Conservation (phyloP, 2,797 vertebrate genomes). For the Erethizon dorsatum region DNA sequence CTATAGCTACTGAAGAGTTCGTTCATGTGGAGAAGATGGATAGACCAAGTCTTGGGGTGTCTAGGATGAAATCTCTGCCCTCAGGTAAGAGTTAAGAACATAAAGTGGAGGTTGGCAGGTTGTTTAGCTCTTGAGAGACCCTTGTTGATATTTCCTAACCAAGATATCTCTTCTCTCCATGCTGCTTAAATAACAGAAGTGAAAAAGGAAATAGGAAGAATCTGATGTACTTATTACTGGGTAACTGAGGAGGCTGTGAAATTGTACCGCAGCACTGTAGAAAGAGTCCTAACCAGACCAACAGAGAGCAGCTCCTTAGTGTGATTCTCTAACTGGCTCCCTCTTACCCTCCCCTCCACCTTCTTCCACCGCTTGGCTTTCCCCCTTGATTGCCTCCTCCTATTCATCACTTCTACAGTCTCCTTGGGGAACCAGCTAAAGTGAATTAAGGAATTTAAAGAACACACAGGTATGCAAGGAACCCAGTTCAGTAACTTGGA, state of each 20-base stretch:
- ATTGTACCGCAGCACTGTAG: no score
- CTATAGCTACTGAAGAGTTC: not conserved
- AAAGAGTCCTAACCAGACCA: not conserved
- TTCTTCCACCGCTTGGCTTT: not conserved
- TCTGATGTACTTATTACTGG: not conserved
- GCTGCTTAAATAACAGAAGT: not conserved
- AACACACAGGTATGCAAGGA: not conserved
- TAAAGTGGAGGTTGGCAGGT: not conserved
- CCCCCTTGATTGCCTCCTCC: not conserved
- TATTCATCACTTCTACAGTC: not conserved
- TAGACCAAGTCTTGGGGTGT: not conserved
- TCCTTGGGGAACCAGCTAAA: not conserved
- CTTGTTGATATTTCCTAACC: not conserved
- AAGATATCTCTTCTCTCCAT: not conserved
- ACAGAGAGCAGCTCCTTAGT: not conserved
- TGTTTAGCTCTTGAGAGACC: not conserved
- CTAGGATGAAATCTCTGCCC: not conserved
- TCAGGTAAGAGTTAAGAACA: not conserved
- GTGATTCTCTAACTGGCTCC: not conserved
- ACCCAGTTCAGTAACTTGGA: not conserved
- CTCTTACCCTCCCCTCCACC: fast-evolving
- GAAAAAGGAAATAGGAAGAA: not conserved
- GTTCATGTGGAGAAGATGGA: not conserved
- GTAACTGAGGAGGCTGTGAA: not conserved
- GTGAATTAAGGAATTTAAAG: not conserved